These are phyloP conservation scores for Amblyraja radiata DNA, from an alignment of 2,797 vertebrate species.

Conservation along the genomic window DNA sequence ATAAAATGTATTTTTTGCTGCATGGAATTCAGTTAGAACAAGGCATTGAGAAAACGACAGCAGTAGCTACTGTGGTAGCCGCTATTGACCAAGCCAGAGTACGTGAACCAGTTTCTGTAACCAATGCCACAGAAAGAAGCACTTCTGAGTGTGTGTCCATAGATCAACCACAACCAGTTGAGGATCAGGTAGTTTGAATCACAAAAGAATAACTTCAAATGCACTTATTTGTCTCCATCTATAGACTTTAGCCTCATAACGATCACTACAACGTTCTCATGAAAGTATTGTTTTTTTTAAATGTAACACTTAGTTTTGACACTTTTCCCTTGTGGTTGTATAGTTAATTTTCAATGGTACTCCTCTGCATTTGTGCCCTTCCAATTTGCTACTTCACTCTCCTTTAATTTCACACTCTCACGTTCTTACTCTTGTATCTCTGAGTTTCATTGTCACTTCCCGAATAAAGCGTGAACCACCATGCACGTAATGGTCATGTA, in stretches of 20 bases:
- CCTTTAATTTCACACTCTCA: neutral
- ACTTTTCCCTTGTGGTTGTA: neutral
- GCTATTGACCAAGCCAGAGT: constrained; percentile 69
- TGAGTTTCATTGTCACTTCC: neutral
- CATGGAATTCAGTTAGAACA: constrained; percentile 57
- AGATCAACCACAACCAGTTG: constrained; percentile 57
- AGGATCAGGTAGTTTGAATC: constrained; percentile 60
- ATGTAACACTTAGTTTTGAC: neutral
- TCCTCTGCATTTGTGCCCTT: neutral
- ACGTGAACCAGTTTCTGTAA: constrained; percentile 57
- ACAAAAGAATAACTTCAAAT: constrained; percentile 28
- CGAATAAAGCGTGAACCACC: neutral
- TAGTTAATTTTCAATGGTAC: neutral
- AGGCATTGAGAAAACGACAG: constrained; percentile 63
- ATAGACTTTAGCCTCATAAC: neutral
- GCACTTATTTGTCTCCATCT: neutral
- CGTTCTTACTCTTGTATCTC: neutral
- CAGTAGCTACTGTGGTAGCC: constrained; percentile 67
- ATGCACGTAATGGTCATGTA: neutral
- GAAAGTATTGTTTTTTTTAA: neutral
- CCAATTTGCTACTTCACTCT: neutral
- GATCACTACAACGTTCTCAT: neutral
- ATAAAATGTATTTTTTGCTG: constrained; percentile 45
- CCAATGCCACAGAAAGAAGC: constrained; percentile 61
- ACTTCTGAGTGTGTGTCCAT: constrained; percentile 61